Evolutionary conservation across 2,888 invertebrate species (phyloP).

Genomic region (Microctonus hyperodae): DNA sequence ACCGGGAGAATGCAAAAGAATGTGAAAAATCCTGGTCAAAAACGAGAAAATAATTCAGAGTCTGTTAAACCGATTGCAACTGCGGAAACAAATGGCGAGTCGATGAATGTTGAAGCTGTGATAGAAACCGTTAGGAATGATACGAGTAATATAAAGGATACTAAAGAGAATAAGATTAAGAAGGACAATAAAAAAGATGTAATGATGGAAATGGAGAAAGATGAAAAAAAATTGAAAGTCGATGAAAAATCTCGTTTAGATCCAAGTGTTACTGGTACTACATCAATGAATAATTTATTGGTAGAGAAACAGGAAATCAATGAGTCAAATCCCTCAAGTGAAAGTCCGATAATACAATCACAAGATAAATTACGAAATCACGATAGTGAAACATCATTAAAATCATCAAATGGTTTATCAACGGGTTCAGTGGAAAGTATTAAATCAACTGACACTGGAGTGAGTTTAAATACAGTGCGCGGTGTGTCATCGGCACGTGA

Average conservation of each 20-base stretch:
- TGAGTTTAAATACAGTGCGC: slow-evolving; percentile 58
- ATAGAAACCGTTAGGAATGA: slow-evolving; percentile 6
- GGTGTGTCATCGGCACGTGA: slow-evolving; percentile 59
- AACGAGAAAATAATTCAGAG: neutral
- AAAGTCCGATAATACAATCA: neutral
- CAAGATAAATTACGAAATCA: slow-evolving; percentile 37
- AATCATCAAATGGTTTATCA: slow-evolving; percentile 50
- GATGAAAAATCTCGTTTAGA: neutral
- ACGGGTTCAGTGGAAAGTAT: slow-evolving; percentile 52
- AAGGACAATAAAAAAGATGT: slow-evolving; percentile 9
- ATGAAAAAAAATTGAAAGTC: neutral
- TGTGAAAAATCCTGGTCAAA: neutral
- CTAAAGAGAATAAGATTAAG: neutral
- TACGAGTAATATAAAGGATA: slow-evolving; percentile 12
- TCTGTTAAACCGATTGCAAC: neutral
- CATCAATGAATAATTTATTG: neutral
- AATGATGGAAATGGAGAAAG: neutral
- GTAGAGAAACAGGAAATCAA: neutral
- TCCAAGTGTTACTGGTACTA: neutral
- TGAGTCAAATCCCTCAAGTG: neutral
- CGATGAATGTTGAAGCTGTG: slow-evolving; percentile 15
- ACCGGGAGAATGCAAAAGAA: neutral
- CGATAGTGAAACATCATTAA: slow-evolving; percentile 49
- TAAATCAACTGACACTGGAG: slow-evolving; percentile 59
- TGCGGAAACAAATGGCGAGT: neutral